Evolutionary conservation across 1,140 invertebrate genomes (phyloP).

Genomic region (Trissolcus basalis): DNA sequence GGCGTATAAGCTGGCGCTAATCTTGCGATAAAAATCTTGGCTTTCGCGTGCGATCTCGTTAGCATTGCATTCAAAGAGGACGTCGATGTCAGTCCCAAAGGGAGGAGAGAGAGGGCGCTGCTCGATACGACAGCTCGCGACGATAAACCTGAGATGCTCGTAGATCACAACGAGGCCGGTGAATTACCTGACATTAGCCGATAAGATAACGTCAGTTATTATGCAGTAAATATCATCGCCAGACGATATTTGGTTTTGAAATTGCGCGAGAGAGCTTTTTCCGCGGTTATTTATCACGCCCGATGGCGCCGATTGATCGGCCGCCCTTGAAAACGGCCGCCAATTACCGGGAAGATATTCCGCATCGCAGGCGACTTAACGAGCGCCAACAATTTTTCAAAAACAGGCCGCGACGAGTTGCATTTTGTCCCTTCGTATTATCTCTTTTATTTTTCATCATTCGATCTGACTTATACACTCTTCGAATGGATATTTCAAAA

Average conservation of each 20-base stretch:
- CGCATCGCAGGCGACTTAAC: no score
- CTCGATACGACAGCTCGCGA: conserved; percentile 30
- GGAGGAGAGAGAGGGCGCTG: conserved; percentile 1
- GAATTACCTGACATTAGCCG: conserved; percentile 33
- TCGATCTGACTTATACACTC: no score
- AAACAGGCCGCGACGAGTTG: no score
- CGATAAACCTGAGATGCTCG: conserved; percentile 34
- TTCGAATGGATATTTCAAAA: conserved; percentile 30
- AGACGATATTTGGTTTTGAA: conserved; percentile 26
- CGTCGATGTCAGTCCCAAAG: conserved; percentile 1
- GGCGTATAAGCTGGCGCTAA: conserved; percentile 13
- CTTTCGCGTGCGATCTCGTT: conserved; percentile 14
- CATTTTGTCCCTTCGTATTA: no score
- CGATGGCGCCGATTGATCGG: no score
- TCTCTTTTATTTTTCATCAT: no score
- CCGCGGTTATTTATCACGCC: no score
- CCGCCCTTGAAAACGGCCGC: no score
- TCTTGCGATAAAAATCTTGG: conserved; percentile 23
- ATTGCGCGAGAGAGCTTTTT: conserved; percentile 17
- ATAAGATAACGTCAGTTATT: conserved; percentile 58
- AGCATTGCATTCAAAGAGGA: conserved; percentile 30
- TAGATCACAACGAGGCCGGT: conserved; percentile 37
- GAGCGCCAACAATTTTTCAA: no score
- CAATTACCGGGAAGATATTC: conserved; percentile 32
- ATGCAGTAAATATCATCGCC: conserved; percentile 48